Evolutionary conservation across 2,888 invertebrate genomes (phyloP).

Genomic region (Nephrotoma appendiculata): DNA sequence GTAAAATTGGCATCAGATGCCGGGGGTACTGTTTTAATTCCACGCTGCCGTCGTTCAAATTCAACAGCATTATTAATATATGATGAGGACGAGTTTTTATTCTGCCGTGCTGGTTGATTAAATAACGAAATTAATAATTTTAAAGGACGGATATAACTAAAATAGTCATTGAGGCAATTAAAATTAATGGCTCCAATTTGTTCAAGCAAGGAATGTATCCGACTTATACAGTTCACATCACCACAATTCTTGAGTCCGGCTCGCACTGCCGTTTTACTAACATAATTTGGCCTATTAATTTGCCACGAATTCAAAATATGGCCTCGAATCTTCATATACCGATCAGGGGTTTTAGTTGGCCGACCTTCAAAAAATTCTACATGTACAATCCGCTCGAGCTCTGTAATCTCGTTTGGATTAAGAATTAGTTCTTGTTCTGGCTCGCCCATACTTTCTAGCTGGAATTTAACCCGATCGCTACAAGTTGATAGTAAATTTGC

Average conservation of each 20-base stretch:
- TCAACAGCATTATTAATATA: background rate
- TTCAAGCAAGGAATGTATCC: slow-evolving; percentile 44
- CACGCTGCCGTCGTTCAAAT: slow-evolving; percentile 7
- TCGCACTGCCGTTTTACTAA: slow-evolving; percentile 42
- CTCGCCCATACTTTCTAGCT: slow-evolving; percentile 26
- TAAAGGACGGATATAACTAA: slow-evolving; percentile 16
- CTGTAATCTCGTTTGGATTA: slow-evolving; percentile 29
- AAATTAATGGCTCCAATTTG: slow-evolving; percentile 48
- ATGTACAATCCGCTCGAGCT: slow-evolving; percentile 39
- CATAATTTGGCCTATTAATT: slow-evolving; percentile 36
- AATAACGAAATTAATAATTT: slow-evolving; percentile 11
- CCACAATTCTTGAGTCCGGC: slow-evolving; percentile 43
- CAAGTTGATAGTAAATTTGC: background rate
- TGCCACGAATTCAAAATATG: slow-evolving; percentile 42
- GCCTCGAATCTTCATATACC: slow-evolving; percentile 43
- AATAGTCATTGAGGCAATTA: slow-evolving; percentile 36
- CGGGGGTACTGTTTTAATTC: background rate
- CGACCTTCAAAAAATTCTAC: slow-evolving; percentile 40
- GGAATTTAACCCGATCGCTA: slow-evolving; percentile 8
- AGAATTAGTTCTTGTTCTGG: slow-evolving; percentile 34
- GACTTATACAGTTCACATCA: slow-evolving; percentile 44
- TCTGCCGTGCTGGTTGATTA: slow-evolving; percentile 8
- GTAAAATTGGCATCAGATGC: slow-evolving; percentile 13
- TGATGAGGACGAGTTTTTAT: background rate
- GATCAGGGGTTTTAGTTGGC: slow-evolving; percentile 37